Percentiles rank a stretch among this genome's conserved stretches.
These are phyloP conservation scores for Electrophaes corylata DNA, from an alignment of 2,888 invertebrate species.

Conservation along the genomic window DNA sequence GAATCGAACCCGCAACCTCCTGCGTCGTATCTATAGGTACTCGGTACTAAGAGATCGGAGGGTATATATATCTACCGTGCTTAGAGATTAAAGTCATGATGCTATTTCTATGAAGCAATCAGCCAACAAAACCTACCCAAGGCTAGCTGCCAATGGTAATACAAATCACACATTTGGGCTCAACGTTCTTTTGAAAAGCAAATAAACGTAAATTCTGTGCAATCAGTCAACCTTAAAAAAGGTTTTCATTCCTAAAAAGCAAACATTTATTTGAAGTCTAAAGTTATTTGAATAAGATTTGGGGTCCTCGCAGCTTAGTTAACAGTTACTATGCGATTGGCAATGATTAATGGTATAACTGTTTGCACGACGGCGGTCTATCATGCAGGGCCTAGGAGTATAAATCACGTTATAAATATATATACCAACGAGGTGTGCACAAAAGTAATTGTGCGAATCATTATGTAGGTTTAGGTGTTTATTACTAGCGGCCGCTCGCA, in stretches of 20 bases:
- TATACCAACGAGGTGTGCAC: constrained; percentile 21
- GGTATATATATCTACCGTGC: too few relatives aligned
- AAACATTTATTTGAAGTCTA: constrained; percentile 10
- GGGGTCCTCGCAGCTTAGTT: constrained; percentile 15
- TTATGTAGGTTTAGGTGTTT: constrained; percentile 6
- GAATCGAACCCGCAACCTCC: too few relatives aligned
- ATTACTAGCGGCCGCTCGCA: too few relatives aligned
- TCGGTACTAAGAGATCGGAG: too few relatives aligned
- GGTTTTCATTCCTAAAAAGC: constrained; percentile 1
- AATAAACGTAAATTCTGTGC: not conserved
- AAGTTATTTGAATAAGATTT: constrained; percentile 20
- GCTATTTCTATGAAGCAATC: too few relatives aligned
- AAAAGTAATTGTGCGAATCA: constrained; percentile 15
- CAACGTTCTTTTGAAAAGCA: not conserved
- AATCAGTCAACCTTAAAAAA: constrained; percentile 9
- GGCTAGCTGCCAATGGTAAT: not conserved
- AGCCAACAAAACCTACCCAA: not conserved
- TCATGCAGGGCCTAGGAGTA: constrained; percentile 14
- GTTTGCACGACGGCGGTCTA: constrained; percentile 20
- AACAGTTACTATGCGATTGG: constrained; percentile 20
- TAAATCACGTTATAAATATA: constrained; percentile 24
- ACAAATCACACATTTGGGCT: not conserved
- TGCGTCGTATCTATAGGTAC: too few relatives aligned
- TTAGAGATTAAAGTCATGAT: too few relatives aligned
- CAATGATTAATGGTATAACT: constrained; percentile 27